Evolutionary conservation across 92 coral and sea anemone species (phyloP).

Genomic region (Umimayanthus kanabou): DNA sequence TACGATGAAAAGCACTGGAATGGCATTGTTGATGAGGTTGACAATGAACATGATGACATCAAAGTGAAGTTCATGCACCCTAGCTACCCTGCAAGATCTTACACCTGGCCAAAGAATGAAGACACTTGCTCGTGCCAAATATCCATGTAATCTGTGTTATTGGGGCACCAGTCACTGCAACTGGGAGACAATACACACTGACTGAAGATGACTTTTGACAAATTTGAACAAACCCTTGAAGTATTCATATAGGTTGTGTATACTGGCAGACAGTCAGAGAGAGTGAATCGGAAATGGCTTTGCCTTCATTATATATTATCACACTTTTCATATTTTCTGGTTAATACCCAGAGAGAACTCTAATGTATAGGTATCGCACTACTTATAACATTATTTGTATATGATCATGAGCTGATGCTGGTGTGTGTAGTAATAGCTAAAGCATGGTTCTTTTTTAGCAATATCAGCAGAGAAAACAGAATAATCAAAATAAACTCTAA

Average conservation of each 20-base stretch:
- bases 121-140: slow-evolving; percentile 29
- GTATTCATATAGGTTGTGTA: slow-evolving; percentile 6
- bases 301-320: neutral
- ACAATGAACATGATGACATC: slow-evolving; percentile 46
- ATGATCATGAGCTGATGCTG: slow-evolving; percentile 13
- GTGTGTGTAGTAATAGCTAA: neutral
- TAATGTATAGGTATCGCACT: slow-evolving; percentile 11
- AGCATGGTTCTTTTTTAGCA: slow-evolving; percentile 17
- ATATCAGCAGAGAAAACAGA: slow-evolving; percentile 24
- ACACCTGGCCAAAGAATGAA: slow-evolving; percentile 46
- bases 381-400: neutral
- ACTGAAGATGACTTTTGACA: slow-evolving; percentile 39
- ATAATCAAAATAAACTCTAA: slow-evolving; percentile 21
- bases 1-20: slow-evolving; percentile 43
- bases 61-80: slow-evolving; percentile 44
- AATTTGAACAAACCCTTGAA: slow-evolving; percentile 45
- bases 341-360: slow-evolving; percentile 11
- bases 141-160: slow-evolving; percentile 41
- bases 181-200: slow-evolving; percentile 54
- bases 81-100: slow-evolving; percentile 49
- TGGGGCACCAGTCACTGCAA: slow-evolving; percentile 46
- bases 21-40: slow-evolving; percentile 37
- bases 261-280: neutral
- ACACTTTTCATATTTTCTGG: slow-evolving; percentile 7
- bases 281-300: neutral